Evolutionary conservation across 1,140 invertebrate species (phyloP).

Genomic region (Conus ventricosus): DNA sequence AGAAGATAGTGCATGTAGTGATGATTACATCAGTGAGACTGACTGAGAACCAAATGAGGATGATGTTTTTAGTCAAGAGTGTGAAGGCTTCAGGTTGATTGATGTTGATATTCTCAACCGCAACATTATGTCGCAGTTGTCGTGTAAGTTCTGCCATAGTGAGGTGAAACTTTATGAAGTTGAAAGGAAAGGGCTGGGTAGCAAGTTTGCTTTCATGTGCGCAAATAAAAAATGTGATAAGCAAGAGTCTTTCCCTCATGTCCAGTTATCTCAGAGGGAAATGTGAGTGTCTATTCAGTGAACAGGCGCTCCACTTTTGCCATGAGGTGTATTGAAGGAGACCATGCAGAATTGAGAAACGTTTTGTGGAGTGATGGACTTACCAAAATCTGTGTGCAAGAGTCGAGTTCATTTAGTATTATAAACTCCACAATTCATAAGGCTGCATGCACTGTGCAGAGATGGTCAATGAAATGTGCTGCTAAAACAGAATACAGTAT

Average conservation of each 20-base stretch:
- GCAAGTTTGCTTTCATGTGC: neutral
- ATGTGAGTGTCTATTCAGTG: neutral
- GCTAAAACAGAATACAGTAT: neutral
- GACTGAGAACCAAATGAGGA: too few species aligned
- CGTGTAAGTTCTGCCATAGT: neutral
- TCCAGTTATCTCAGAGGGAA: neutral
- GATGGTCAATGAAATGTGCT: neutral
- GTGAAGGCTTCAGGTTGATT: neutral
- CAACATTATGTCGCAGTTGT: neutral
- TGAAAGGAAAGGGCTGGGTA: neutral
- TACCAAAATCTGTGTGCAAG: neutral
- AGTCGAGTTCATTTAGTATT: neutral
- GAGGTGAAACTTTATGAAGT: neutral
- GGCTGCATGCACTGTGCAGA: neutral
- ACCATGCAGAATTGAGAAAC: neutral
- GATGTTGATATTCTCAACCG: neutral
- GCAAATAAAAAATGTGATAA: neutral
- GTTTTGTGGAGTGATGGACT: neutral
- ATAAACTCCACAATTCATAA: neutral
- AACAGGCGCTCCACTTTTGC: neutral
- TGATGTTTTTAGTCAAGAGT: too few species aligned
- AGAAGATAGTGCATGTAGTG: too few species aligned
- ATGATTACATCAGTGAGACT: too few species aligned
- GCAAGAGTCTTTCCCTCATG: neutral
- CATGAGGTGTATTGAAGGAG: neutral